Percentiles rank a stretch among this genome's conserved stretches.
phyloP scores from a whole-genome alignment of 2,888 invertebrate genomes.

The Callyntrura sp. region DNA sequence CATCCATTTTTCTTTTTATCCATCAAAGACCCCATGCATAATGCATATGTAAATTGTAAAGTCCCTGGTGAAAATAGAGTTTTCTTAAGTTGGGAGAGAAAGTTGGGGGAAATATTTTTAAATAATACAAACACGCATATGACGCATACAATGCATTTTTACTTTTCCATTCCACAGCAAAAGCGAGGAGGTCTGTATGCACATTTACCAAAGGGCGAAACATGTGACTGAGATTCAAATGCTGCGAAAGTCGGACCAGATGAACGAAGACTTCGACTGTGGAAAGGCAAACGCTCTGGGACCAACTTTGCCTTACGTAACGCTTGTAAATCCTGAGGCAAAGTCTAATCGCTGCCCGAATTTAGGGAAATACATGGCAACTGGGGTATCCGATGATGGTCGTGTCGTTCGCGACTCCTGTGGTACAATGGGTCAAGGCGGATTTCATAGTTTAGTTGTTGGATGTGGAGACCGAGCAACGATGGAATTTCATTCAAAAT shows the following conservation, averaged over 20 bases:
- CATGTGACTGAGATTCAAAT: slow-evolving; percentile 90
- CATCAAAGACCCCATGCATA: no score
- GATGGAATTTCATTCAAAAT: slow-evolving; percentile 84
- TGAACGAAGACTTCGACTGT: slow-evolving; percentile 85
- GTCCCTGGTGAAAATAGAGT: background rate
- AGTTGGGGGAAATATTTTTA: no score
- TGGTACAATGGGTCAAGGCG: slow-evolving; percentile 85
- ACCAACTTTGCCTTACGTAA: slow-evolving; percentile 77
- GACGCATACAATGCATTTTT: no score
- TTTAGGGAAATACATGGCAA: slow-evolving; percentile 89
- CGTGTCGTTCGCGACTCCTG: slow-evolving; percentile 84
- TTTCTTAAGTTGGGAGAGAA: no score
- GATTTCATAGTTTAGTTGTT: slow-evolving; percentile 86
- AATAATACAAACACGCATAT: no score
- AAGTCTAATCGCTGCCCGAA: slow-evolving; percentile 86
- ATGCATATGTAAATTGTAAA: background rate
- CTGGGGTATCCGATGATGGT: slow-evolving; percentile 86
- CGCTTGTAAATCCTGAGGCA: slow-evolving; percentile 79
- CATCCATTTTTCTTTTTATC: no score
- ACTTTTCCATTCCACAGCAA: slow-evolving; percentile 86
- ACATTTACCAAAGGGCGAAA: slow-evolving; percentile 90
- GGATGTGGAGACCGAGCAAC: slow-evolving; percentile 87
- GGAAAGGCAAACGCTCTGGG: slow-evolving; percentile 84
- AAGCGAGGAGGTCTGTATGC: slow-evolving; percentile 92
- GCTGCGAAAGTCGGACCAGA: slow-evolving; percentile 73